Evolutionary conservation across 2,797 vertebrate species (phyloP).

Genomic region (Oreortyx pictus): DNA sequence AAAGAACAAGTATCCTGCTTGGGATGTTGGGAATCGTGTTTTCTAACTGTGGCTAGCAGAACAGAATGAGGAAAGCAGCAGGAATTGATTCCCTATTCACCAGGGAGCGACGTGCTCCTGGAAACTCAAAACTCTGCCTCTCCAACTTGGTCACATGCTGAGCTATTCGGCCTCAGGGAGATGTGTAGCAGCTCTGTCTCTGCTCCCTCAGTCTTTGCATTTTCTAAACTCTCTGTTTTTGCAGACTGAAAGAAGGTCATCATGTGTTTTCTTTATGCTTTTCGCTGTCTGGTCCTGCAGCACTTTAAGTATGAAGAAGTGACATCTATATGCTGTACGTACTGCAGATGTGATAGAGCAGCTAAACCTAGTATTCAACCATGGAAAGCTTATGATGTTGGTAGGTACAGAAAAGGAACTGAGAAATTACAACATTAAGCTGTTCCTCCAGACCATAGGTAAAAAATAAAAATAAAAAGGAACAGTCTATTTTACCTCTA

Average conservation of each 20-base stretch:
- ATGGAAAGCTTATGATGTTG: background rate
- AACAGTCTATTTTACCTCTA: background rate
- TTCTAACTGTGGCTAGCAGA: background rate
- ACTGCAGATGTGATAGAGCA: background rate
- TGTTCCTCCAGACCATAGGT: background rate
- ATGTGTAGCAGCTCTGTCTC: fast-evolving
- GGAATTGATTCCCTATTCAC: background rate
- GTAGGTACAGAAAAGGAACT: background rate
- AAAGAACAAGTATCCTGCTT: background rate
- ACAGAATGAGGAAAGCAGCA: background rate
- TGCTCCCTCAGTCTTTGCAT: background rate
- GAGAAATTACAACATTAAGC: background rate
- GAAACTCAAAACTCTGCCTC: background rate
- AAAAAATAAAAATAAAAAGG: background rate
- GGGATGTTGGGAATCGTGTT: background rate
- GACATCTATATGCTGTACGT: background rate
- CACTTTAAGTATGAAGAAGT: background rate
- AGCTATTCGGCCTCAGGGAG: fast-evolving
- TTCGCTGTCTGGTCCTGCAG: background rate
- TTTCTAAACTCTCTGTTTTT: background rate
- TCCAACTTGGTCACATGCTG: fast-evolving
- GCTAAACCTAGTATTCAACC: background rate
- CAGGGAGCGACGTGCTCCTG: background rate
- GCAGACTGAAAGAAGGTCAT: background rate
- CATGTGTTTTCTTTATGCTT: fast-evolving